Base-by-base conservation (phyloP, 2,797 vertebrate genomes). In the Chelon labrosus region DNA sequence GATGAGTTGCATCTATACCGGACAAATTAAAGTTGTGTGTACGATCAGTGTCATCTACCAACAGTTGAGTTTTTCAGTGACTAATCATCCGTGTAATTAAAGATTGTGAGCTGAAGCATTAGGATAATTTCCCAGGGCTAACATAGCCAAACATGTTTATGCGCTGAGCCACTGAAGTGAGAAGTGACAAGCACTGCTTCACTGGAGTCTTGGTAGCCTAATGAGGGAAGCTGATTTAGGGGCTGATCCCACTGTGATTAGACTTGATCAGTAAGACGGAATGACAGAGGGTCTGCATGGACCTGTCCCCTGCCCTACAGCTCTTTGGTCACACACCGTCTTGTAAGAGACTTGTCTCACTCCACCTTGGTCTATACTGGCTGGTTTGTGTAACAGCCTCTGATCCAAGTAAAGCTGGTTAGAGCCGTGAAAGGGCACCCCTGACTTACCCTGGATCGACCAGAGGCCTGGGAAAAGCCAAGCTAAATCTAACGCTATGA, bases 51-150 rank as follows among this genome's bases (percentile, higher is more conserved):
- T 76, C 71, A 66, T 80, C 65, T 41, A 55, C 46, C 61, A 82
- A 79, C 20, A 55, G 64, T 46, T 5, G 5, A 25, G 46, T 56
- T 79, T 79, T 76, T 75, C 59, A 66, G 68, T 35, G 65, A 66
- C 80, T 82, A 89, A 88, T 89, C 79, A 68, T 67, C 79, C 67
- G 51, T 67, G 82, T 86, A 83, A 90, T 91, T 86, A 89, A 89
- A 89, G 81, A 90, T 76, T 68, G 60, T 68, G 75, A 85, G 76
- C 60, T 70, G 38, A 72, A 80, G 80, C 76, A 92, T 84, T 73
- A 75, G 70, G 50, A 65, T 87, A 80, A 88, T 88, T 89, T 86
- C 70, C 69, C 75, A 67, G 65, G 77, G 82, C 83, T 90, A 80
- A 84, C 79, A 60, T 67, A 80, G 70, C 68, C 71, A 82, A 80